Evolutionary conservation across 2,888 invertebrate genomes (phyloP).

Genomic region (Muschampia plurimacula): DNA sequence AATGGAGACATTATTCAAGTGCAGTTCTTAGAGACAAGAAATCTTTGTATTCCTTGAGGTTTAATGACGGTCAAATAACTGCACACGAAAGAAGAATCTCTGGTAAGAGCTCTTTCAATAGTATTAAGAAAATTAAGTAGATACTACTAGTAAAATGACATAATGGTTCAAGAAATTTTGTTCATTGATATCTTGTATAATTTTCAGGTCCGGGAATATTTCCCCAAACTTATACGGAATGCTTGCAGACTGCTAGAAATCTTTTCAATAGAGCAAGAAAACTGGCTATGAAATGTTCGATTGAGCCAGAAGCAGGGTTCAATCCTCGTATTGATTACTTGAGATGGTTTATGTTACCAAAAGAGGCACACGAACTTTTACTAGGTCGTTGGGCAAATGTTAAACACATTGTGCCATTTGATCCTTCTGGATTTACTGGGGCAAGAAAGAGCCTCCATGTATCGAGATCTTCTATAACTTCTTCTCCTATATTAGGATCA

Average conservation of each 20-base stretch:
- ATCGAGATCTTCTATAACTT: constrained; percentile 68
- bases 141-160: neutral
- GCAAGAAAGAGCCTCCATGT: constrained; percentile 77
- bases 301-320: constrained; percentile 91
- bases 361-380: constrained; percentile 92
- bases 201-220: constrained; percentile 88
- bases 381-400: constrained; percentile 91
- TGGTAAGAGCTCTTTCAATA: constrained; percentile 57
- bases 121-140: neutral
- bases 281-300: constrained; percentile 90
- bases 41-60: constrained; percentile 92
- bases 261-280: constrained; percentile 91
- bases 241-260: constrained; percentile 91
- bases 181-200: neutral
- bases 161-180: neutral
- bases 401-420: constrained; percentile 91
- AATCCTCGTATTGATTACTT: constrained; percentile 89
- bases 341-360: constrained; percentile 95
- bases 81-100: constrained; percentile 90
- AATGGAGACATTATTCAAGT: constrained; percentile 95
- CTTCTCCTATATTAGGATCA: constrained; percentile 80
- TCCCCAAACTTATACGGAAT: constrained; percentile 91
- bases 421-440: constrained; percentile 86
- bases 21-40: constrained; percentile 92
- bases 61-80: constrained; percentile 91